Evolutionary conservation across 2,888 invertebrate species (phyloP), one percentile per base, ranked within the genome.

Genomic region (Dyspetes luteomarginatus): DNA sequence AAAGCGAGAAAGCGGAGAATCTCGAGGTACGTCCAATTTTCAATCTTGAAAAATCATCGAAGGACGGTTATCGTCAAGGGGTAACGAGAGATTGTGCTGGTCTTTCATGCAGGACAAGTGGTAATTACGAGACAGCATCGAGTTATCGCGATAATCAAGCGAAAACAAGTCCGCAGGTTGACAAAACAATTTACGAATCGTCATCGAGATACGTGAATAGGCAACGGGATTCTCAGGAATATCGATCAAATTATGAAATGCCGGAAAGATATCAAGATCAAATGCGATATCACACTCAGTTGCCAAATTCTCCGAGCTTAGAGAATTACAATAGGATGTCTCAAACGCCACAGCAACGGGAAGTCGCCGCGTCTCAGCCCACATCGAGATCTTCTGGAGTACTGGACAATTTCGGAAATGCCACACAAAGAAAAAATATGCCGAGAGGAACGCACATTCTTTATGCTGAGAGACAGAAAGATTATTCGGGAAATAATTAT

Each of bases 1-100:
- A 84, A 5, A 15, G 19, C 3, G 72, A 68, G 17, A 85, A 82
- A 5, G 74, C 78, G 17, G 69, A 78, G 22, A 62, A 81, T 50
- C 45, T 79, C 17, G 62, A 68, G 58, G 81, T 83, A 2, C n/a
- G 65, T 52, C 26, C 82, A 1, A 68, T 81, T 15, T 56, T 72
- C 17, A 60, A 26, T 12, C 60, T 78, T 15, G 76, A 74, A 0
- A 30, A 52, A 58, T 56, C 67, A 3, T 69, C 22, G n/a, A 19
- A 17, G 0, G 3, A 24, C 19, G n/a, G 55, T 12, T 30, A 60
- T 41, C 58, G 45, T 0, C 64, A 48, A 9, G 74, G 52, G 48
- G 55, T 64, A 50, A 3, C 22, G 0, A 48, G 50, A 24, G 50
- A 60, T 24, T 28, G 50, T 15, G n/a, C n/a, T n/a, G 56, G 69